Percentiles rank a stretch among this genome's conserved stretches.
Evolutionary conservation across 2,888 invertebrate species (phyloP).

Genomic region (Diarsia rubi): DNA sequence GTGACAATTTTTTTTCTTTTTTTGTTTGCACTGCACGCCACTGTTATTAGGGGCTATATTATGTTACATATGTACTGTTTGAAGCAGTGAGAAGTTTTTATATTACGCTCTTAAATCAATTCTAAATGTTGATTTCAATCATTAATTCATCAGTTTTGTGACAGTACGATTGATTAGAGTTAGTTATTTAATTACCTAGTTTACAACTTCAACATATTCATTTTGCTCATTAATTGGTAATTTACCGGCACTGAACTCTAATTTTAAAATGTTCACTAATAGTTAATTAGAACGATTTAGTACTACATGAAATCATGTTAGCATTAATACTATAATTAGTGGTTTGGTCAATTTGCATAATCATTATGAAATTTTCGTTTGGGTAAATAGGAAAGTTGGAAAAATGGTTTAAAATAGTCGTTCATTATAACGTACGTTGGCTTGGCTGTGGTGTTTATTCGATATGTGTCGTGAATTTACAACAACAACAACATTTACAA

Average conservation of each 20-base stretch:
- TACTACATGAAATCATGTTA: slow-evolving; percentile 36
- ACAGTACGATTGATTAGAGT: slow-evolving; percentile 16
- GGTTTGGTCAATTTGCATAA: slow-evolving; percentile 57
- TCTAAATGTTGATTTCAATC: slow-evolving; percentile 15
- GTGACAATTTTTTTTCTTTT: too few species aligned
- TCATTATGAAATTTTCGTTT: slow-evolving; percentile 47
- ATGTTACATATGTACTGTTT: too few species aligned
- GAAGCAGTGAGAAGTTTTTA: too few species aligned
- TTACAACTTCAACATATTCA: slow-evolving; percentile 18
- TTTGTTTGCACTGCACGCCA: too few species aligned
- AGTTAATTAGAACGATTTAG: slow-evolving; percentile 53
- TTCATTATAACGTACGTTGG: neutral
- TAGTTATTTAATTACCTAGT: slow-evolving; percentile 25
- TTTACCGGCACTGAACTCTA: neutral
- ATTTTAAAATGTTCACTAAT: slow-evolving; percentile 49
- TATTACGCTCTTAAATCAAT: neutral
- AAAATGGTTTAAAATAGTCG: slow-evolving; percentile 14
- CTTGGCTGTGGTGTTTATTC: neutral
- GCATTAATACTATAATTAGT: slow-evolving; percentile 44
- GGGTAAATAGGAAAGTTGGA: slow-evolving; percentile 2
- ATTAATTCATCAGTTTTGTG: slow-evolving; percentile 31
- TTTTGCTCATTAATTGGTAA: slow-evolving; percentile 43
- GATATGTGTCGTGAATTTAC: neutral
- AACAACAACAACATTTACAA: too few species aligned
- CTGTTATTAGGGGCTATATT: too few species aligned